These are phyloP conservation scores for Stenodema calcarata DNA, from an alignment of 2,888 invertebrate genomes.

Conservation along the genomic window DNA sequence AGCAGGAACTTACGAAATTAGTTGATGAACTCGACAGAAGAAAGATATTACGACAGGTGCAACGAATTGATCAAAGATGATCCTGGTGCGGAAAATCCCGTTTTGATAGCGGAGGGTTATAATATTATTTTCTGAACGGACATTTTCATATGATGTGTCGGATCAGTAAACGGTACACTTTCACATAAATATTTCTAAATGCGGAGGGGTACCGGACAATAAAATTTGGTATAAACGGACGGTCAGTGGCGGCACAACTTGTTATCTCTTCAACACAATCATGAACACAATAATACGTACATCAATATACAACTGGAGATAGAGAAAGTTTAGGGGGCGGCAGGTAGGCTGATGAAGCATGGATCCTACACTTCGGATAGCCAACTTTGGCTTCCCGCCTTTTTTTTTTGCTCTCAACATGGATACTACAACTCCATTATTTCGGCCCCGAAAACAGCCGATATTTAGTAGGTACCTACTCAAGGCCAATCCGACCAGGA, in stretches of 20 bases:
- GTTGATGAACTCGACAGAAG: background rate
- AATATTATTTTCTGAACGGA: background rate
- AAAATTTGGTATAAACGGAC: background rate
- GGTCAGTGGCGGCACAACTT: background rate
- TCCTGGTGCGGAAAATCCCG: background rate
- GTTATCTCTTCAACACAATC: background rate
- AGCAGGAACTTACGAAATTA: background rate
- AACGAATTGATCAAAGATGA: background rate
- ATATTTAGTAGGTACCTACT: too few species aligned
- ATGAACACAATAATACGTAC: too few species aligned
- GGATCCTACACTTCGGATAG: too few species aligned
- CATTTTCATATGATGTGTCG: background rate
- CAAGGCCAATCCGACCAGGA: too few species aligned
- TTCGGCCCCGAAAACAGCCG: too few species aligned
- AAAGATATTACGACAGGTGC: background rate
- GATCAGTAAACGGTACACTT: background rate
- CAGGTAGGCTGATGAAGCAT: too few species aligned
- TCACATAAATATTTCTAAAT: background rate
- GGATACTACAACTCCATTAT: too few species aligned
- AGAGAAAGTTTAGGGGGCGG: too few species aligned
- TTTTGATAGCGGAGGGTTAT: background rate
- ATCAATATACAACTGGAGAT: too few species aligned
- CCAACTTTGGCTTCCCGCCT: too few species aligned
- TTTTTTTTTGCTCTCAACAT: too few species aligned
- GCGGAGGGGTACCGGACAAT: background rate